Evolutionary conservation across 2,888 invertebrate species (phyloP), one percentile per base, ranked within the genome.

Genomic region (Drosophila neotestacea): DNA sequence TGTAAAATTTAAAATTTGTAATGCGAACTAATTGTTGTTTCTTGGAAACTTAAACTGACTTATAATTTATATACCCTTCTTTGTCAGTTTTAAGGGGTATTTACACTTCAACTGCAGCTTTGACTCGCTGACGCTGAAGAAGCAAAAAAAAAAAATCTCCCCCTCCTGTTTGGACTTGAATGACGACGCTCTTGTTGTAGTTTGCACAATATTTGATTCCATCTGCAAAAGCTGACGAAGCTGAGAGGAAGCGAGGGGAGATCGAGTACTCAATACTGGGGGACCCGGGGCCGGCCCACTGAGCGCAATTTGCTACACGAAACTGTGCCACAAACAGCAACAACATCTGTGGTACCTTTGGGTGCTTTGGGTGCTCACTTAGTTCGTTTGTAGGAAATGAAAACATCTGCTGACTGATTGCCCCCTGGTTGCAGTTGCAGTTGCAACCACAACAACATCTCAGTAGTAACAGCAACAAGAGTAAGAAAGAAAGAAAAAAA

Each of bases 321-420:
- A 85, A 85, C 84, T 85, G 84, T 85, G 84, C 84, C 84, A 84
- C 78, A 77, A 64, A 28, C 36, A 38, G 11, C 48, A 48, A 34
- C 72, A 85, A 86, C 84, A 84, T 87, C 87, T 79, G 70, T 65
- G 83, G 78, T 83, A 84, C 81, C 81, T 77, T 82, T 76, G 70
- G 71, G 46, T 66, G 59, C 61, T 59, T 50, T 60, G 46, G 76
- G 72, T 73, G 76, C 77, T 73, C 70, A 77, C 77, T 77, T 73
- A 67, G 80, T 74, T 73, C 55, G 80, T 64, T 70, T 77, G 86
- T 88, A 86, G 88, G 87, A 88, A 86, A 88, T 88, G 88, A 86
- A 86, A 88, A 86, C 88, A 86, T 86, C 86, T 86, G 88, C 89
- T 86, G 88, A 84, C 88, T 88, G 88, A 86, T 84, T 88, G 85